Conservation (phyloP, 2,888 invertebrate species). For the Hirtodrosophila histrioides region DNA sequence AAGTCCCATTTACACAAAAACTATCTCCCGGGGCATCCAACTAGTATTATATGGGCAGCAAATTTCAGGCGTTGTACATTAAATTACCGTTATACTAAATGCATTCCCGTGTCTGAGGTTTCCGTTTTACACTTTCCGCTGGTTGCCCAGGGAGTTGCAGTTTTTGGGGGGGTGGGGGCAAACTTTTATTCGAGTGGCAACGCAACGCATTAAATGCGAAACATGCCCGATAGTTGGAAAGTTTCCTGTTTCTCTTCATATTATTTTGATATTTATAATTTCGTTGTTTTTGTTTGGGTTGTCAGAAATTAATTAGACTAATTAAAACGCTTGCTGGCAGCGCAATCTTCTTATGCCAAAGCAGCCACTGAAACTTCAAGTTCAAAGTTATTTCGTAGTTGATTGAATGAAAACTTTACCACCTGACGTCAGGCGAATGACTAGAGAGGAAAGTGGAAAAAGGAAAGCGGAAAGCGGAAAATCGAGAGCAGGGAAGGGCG, state of each 20-base stretch:
- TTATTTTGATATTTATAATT: constrained; percentile 18
- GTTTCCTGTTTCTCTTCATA: constrained; percentile 16
- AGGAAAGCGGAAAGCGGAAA: background rate
- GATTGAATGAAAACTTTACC: constrained; percentile 73
- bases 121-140: constrained; percentile 22
- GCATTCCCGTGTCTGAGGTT: constrained; percentile 47
- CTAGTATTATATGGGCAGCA: too few species aligned
- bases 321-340: constrained; percentile 63
- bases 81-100: constrained; percentile 48
- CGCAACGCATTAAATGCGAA: constrained; percentile 25
- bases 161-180: background rate
- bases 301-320: constrained; percentile 76
- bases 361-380: constrained; percentile 53
- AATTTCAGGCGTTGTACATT: constrained; percentile 24
- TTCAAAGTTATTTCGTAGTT: constrained; percentile 68
- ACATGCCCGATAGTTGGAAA: constrained; percentile 3
- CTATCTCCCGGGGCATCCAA: background rate
- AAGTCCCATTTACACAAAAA: constrained; percentile 2
- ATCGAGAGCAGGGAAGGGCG: background rate
- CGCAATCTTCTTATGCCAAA: constrained; percentile 7
- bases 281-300: constrained; percentile 18
- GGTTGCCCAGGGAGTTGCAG: background rate
- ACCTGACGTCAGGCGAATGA: constrained; percentile 42
- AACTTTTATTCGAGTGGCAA: constrained; percentile 39
- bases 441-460: background rate